Evolutionary conservation across 2,113 vertebrate genomes (phyloP).

Genomic region (Corythornis madagascariensis): DNA sequence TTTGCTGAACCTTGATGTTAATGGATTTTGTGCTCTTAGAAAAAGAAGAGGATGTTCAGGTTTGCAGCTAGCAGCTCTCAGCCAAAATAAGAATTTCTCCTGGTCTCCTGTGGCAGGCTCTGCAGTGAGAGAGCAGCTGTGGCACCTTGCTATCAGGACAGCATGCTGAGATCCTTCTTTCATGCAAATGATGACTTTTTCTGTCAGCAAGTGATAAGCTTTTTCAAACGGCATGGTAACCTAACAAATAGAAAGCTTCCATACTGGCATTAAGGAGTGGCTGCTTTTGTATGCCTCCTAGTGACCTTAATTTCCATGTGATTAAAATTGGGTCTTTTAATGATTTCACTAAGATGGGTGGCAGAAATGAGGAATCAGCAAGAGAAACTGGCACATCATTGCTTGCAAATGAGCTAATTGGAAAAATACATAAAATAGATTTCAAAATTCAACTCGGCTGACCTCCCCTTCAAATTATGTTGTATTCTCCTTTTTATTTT

Average conservation of each 20-base stretch:
- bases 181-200: constrained; percentile 49
- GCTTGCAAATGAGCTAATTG: constrained; percentile 24
- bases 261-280: not conserved
- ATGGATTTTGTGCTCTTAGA: not conserved
- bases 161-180: constrained; percentile 7
- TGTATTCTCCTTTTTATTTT: not conserved
- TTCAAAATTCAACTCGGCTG: constrained; percentile 29
- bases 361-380: not conserved
- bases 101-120: not conserved
- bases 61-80: not conserved
- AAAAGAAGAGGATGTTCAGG: not conserved
- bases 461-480: constrained; percentile 25
- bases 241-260: not conserved
- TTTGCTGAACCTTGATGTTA: not conserved
- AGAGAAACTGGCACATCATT: not conserved
- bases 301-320: not conserved
- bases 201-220: constrained; percentile 43
- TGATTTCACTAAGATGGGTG: not conserved
- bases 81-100: not conserved
- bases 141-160: not conserved
- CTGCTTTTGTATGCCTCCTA: not conserved
- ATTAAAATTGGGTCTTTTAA: constrained; percentile 17
- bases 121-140: not conserved
- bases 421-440: constrained; percentile 22
- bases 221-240: not conserved